A percentile compares a stretch with the other conserved stretches of the same genome.
Evolutionary conservation across 1,140 invertebrate genomes (phyloP).

Genomic region (Bombus ignitus): DNA sequence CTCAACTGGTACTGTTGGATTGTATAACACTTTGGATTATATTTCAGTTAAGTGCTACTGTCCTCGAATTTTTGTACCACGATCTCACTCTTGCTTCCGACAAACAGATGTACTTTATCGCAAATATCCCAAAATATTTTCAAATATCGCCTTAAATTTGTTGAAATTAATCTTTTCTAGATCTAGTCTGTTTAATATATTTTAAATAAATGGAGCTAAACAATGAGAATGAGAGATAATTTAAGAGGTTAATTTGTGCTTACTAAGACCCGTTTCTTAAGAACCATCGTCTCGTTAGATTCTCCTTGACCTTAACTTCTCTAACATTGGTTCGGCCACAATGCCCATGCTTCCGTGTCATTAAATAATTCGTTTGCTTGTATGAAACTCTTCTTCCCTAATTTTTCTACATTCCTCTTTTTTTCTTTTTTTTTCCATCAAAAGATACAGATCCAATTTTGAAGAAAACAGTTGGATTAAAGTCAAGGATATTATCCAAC

Average conservation of each 20-base stretch:
- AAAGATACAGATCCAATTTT: neutral
- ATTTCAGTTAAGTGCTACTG: too few relatives aligned
- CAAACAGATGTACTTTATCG: neutral
- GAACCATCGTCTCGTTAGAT: neutral
- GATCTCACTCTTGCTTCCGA: too few relatives aligned
- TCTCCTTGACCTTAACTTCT: neutral
- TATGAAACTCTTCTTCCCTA: neutral
- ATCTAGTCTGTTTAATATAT: neutral
- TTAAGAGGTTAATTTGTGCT: neutral
- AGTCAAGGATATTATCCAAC: neutral
- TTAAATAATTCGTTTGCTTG: neutral
- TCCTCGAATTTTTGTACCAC: too few relatives aligned
- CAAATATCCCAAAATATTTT: neutral
- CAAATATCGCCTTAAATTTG: neutral
- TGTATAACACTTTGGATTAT: too few relatives aligned
- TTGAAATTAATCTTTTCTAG: neutral
- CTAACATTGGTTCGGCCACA: neutral
- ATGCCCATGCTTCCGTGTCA: neutral
- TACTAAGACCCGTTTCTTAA: neutral
- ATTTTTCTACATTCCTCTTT: too few relatives aligned
- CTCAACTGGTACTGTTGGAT: too few relatives aligned
- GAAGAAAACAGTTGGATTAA: neutral
- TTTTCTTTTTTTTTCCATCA: neutral
- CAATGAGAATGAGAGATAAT: neutral
- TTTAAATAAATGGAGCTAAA: neutral